Evolutionary conservation across 2,113 vertebrate genomes (phyloP), one percentile per base, ranked within the genome.

Genomic region (Stictonetta naevosa): DNA sequence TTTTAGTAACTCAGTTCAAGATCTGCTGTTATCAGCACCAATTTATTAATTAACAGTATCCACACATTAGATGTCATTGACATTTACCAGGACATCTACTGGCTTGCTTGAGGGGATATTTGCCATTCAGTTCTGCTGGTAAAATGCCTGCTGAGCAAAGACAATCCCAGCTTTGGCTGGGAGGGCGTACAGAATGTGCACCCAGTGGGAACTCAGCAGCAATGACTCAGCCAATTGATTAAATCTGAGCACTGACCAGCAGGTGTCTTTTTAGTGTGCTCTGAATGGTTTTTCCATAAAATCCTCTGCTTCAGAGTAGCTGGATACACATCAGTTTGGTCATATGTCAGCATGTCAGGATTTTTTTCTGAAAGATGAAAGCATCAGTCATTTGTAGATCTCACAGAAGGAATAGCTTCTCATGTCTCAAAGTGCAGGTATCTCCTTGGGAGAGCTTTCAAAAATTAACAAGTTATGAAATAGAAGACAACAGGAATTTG

Each of bases 241-340:
- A 67, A 50, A 11, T 59, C 53, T 77, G 79, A 96, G 79, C 76
- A 53, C n/a, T 88, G 79, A 83, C 55, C 90, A 92, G 95, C 83
- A 77, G 90, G 93, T 77, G 85, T 66, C 78, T 92, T 94, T 79
- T 73, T 20, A 85, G 26, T 2, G 23, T 62, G 74, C 67, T 90
- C 34, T 77, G 82, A 94, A 25, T 0, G 7, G 75, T 55, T 80
- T 80, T 74, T 73, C 76, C 55, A 2, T n/a, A 73, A n/a, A 90
- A 60, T 63, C 29, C 36, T 7, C 20, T 44, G 55, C 66, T 62
- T 76, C 82, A 42, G 38, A 66, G 59, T 42, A 69, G 34, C 63
- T 83, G 58, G 79, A 68, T 77, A 34, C 21, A 60, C 77, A 64
- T 72, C 40, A n/a, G 13, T 59, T 66, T 33, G 73, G 52, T 84